These are phyloP conservation scores for Zaprionus davidi DNA, from an alignment of 1,140 invertebrate genomes.

Conservation along the genomic window DNA sequence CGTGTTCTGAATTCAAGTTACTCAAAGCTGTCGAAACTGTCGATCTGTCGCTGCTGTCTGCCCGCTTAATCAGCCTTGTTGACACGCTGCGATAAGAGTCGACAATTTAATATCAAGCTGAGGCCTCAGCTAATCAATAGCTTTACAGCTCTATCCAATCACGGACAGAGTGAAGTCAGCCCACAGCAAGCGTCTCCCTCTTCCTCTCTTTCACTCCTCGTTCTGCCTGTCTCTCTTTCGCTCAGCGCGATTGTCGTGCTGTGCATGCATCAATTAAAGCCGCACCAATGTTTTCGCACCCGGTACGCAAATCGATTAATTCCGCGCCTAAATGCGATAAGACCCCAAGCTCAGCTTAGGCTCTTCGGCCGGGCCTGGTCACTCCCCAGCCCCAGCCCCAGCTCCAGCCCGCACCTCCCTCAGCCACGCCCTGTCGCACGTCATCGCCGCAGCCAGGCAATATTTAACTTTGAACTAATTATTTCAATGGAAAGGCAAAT, in stretches of 20 bases:
- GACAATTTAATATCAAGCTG: slow-evolving; percentile 11
- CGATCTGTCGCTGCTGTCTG: background rate
- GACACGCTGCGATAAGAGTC: slow-evolving; percentile 35
- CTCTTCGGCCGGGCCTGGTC: background rate
- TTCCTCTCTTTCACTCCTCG: background rate
- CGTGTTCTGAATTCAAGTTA: background rate
- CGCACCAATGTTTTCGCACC: slow-evolving; percentile 84
- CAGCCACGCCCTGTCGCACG: background rate
- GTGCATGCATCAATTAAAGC: slow-evolving; percentile 76
- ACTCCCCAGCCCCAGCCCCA: background rate
- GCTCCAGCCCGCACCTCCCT: background rate
- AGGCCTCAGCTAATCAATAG: slow-evolving; percentile 40
- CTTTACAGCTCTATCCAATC: slow-evolving; percentile 66
- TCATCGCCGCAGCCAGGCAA: slow-evolving; percentile 57
- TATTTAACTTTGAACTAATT: slow-evolving; percentile 84
- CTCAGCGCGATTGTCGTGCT: slow-evolving; percentile 56
- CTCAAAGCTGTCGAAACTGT: slow-evolving; percentile 3
- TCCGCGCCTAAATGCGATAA: slow-evolving; percentile 79
- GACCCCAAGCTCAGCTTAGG: slow-evolving; percentile 17
- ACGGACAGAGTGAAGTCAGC: slow-evolving; percentile 14
- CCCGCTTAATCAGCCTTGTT: slow-evolving; percentile 24
- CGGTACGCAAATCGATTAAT: slow-evolving; percentile 82
- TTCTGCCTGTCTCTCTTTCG: slow-evolving; percentile 5
- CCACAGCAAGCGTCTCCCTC: background rate
- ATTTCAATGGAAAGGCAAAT: slow-evolving; percentile 84